phyloP scores from a whole-genome alignment of 2,888 invertebrate species.

The Leptura quadrifasciata region DNA sequence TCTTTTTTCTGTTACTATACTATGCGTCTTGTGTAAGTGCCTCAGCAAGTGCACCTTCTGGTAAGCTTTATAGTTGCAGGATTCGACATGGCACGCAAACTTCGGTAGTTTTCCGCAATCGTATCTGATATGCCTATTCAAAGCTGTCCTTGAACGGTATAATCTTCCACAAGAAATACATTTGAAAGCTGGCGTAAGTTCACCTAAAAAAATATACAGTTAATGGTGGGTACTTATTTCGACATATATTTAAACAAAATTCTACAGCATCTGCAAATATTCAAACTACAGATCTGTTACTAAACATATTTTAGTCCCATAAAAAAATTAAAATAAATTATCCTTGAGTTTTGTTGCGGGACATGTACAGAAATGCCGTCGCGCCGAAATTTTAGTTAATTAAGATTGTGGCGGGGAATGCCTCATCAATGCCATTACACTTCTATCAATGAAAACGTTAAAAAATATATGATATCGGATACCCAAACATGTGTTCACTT shows the following conservation, averaged over 20 bases:
- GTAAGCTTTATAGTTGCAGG: slow-evolving; percentile 80
- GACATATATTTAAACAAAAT: not conserved
- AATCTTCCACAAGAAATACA: slow-evolving; percentile 50
- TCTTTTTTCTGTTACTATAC: not conserved
- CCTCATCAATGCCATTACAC: no score
- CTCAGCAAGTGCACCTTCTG: slow-evolving; percentile 88
- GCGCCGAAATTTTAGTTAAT: no score
- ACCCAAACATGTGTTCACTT: no score
- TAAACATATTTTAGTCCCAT: no score
- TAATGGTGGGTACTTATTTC: not conserved
- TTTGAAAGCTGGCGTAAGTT: slow-evolving; percentile 9
- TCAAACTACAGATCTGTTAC: no score
- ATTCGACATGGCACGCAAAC: slow-evolving; percentile 31
- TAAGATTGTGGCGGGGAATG: no score
- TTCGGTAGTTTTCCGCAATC: slow-evolving; percentile 75
- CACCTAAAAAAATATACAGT: slow-evolving; percentile 14
- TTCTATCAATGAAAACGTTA: no score
- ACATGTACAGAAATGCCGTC: no score
- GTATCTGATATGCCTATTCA: slow-evolving; percentile 82
- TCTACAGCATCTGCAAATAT: no score
- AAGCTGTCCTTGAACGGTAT: slow-evolving; percentile 81
- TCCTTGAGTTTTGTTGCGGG: no score
- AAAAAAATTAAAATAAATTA: no score
- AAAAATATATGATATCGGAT: no score
- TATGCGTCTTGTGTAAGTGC: slow-evolving; percentile 75